A percentile compares a stretch with the other conserved stretches of the same genome.
These are phyloP conservation scores for Rhynchotus rufescens DNA, from an alignment of 2,797 vertebrate species.

Conservation along the genomic window DNA sequence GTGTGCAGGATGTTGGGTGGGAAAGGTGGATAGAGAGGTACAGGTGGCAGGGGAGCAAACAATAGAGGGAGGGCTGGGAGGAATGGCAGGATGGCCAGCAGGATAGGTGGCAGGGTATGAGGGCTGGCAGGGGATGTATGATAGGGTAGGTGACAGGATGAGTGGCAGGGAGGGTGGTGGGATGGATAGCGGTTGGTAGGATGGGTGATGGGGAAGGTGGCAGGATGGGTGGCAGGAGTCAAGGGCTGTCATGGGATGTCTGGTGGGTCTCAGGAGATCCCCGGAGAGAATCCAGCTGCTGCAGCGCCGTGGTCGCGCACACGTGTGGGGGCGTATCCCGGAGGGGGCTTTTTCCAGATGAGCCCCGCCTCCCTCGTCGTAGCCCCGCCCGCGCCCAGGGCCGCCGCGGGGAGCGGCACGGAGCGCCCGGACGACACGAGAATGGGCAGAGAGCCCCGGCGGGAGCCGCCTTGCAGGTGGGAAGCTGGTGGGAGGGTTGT, in stretches of 20 bases:
- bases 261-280: background rate
- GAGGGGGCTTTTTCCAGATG: too few relatives aligned
- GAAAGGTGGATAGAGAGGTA: background rate
- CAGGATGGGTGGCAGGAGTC: background rate
- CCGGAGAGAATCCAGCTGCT: too few relatives aligned
- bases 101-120: background rate
- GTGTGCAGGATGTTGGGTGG: background rate
- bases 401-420: background rate
- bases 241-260: background rate
- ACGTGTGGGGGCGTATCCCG: background rate
- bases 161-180: background rate
- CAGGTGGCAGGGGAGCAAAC: background rate
- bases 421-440: background rate
- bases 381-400: background rate
- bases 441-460: conserved; percentile 10
- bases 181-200: background rate
- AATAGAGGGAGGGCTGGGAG: too few relatives aligned
- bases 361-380: background rate
- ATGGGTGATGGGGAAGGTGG: background rate
- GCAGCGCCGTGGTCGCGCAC: background rate
- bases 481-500: background rate
- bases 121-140: background rate
- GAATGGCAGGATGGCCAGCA: too few relatives aligned
- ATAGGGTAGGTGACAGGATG: background rate
- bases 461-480: conserved; percentile 6